Percentiles rank a stretch among this genome's conserved stretches.
Conservation (phyloP, 2,797 vertebrate genomes). For the Poeciliopsis turneri region DNA sequence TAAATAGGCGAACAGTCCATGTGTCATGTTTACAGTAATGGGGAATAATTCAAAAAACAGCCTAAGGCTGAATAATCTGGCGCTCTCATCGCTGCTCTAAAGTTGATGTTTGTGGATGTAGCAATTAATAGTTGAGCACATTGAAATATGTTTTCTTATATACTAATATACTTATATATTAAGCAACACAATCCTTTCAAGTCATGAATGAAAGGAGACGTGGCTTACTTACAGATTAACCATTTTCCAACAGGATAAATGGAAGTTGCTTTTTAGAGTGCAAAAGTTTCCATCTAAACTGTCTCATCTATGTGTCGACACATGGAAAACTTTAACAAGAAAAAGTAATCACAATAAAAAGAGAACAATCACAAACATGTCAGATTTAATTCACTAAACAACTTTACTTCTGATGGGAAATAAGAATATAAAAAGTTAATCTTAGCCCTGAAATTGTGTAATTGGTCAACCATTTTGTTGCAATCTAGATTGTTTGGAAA, state of each 20-base stretch:
- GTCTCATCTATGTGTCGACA: neutral
- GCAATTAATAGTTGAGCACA: conserved; percentile 36
- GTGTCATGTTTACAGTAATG: conserved; percentile 73
- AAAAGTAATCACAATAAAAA: neutral
- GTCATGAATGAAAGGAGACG: conserved; percentile 2
- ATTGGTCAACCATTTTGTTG: neutral
- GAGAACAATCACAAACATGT: too few relatives aligned
- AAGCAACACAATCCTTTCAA: conserved; percentile 37
- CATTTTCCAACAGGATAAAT: neutral
- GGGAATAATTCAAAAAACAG: conserved; percentile 67
- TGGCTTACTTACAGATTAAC: neutral
- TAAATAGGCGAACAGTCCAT: conserved; percentile 57
- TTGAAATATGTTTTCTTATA: conserved; percentile 51
- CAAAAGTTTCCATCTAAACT: neutral
- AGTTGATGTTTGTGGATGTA: conserved; percentile 61
- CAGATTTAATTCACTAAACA: neutral
- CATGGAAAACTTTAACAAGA: neutral
- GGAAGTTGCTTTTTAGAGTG: neutral
- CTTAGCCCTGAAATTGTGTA: neutral
- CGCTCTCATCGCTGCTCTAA: conserved; percentile 43
- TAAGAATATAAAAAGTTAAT: neutral
- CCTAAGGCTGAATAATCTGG: conserved; percentile 67
- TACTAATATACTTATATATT: too few relatives aligned
- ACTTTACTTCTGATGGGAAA: neutral
- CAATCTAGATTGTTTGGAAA: neutral